Evolutionary conservation across 2,113 vertebrate species (phyloP), one percentile per base, ranked within the genome.

Genomic region (Burhinus oedicnemus): DNA sequence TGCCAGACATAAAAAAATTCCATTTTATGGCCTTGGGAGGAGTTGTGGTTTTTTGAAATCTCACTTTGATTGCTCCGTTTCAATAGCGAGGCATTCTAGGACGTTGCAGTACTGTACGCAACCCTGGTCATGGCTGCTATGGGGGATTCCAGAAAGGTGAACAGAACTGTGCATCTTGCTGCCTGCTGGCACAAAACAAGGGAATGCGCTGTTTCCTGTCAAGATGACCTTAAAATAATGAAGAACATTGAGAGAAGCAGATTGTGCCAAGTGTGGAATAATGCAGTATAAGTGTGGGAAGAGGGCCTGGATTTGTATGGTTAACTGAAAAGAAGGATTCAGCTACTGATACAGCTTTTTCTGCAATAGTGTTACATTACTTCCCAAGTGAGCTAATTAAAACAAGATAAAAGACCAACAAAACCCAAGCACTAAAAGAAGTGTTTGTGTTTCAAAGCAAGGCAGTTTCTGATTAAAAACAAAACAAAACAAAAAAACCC

Each of bases 321-420:
- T 89, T 92, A 95, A 88, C 81, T 86, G 79, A 94, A 92, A 89
- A 93, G 71, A 90, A 86, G 52, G 36, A 82, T 85, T 87, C 72
- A 61, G 65, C 77, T 76, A 85, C 70, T 80, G 65, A 62, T 89
- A 58, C 30, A 89, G 42, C 44, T 89, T 95, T 69, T 95, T 85
- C 87, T 91, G 69, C 70, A 77, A 65, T 6, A 90, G 49, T 49
- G 66, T 94, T 87, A 79, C 64, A 65, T 95, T 95, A 74, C 91
- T 93, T 97, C 95, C 95, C 96, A 83, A 97, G 95, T 97, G 93
- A 95, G 84, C 84, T 96, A 94, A 96, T 97, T 97, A 96, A 96
- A 96, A 61, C 18, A 92, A 95, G 89, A 95, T 96, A 89, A 96
- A 96, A 96, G 91, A 72, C 66, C 4, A 85, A 79, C 70, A 83